These are phyloP conservation scores for Botrylloides violaceus DNA, from an alignment of 23 tunicate genomes.

Conservation along the genomic window DNA sequence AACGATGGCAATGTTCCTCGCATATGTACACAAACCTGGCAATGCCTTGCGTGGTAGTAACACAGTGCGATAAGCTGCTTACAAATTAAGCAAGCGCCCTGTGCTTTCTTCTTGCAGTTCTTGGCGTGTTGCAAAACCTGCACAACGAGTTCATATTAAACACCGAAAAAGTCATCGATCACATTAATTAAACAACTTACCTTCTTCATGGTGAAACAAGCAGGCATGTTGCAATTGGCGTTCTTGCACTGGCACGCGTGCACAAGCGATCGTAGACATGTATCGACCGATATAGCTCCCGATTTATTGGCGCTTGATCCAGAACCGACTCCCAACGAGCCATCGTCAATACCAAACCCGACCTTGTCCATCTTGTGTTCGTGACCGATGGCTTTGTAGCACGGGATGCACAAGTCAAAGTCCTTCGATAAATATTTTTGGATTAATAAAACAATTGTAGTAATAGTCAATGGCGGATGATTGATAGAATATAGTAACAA, in stretches of 20 bases:
- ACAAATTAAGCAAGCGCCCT: constrained; percentile 66
- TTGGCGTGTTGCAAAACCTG: constrained; percentile 77
- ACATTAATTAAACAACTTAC: constrained; percentile 13
- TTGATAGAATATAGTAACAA: too few species aligned
- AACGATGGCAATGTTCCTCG: neutral
- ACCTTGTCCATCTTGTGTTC: constrained; percentile 90
- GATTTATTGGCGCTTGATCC: constrained; percentile 14
- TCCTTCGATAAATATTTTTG: too few species aligned
- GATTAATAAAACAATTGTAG: too few species aligned
- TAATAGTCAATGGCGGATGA: too few species aligned
- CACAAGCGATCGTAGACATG: constrained; percentile 60
- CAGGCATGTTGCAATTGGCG: constrained; percentile 74
- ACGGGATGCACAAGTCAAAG: constrained; percentile 79
- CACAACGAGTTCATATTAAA: constrained; percentile 15
- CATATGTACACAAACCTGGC: constrained; percentile 52
- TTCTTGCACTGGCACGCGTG: constrained; percentile 94
- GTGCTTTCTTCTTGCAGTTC: constrained; percentile 57
- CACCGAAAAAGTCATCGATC: neutral
- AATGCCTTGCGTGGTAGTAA: constrained; percentile 83
- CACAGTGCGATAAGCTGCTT: constrained; percentile 87
- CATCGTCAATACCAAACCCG: constrained; percentile 62
- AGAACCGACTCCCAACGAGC: constrained; percentile 49
- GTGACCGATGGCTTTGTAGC: constrained; percentile 74
- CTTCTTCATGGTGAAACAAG: constrained; percentile 84
- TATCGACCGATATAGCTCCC: constrained; percentile 43